Evolutionary conservation across 2,888 invertebrate species (phyloP).

Genomic region (Smittia sp.): DNA sequence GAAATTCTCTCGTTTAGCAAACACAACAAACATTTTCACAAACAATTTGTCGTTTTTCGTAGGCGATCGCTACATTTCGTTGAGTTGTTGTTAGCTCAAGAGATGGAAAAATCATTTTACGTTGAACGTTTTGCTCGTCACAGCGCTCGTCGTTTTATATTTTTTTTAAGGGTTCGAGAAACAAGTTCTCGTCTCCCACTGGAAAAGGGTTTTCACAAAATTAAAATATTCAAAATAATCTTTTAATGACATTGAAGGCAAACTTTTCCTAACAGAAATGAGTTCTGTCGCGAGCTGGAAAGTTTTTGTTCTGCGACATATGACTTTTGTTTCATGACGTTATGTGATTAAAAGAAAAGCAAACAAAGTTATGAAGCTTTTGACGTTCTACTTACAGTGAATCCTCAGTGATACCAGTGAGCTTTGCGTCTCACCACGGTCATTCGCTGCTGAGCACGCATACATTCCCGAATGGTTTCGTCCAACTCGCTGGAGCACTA

Average conservation of each 20-base stretch:
- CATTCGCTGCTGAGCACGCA: slow-evolving; percentile 79
- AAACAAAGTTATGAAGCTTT: background rate
- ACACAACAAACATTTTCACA: slow-evolving; percentile 19
- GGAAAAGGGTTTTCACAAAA: no score
- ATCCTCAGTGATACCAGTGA: slow-evolving; percentile 73
- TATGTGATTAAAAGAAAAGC: background rate
- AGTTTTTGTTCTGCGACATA: background rate
- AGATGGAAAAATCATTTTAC: no score
- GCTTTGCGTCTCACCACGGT: slow-evolving; percentile 77
- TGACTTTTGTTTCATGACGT: background rate
- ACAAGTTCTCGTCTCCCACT: no score
- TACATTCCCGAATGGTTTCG: slow-evolving; percentile 80
- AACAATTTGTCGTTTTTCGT: background rate
- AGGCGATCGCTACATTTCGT: no score
- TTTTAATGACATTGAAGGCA: no score
- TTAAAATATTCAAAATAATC: no score
- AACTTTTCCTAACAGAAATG: background rate
- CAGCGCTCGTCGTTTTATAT: no score
- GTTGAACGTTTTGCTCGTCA: no score
- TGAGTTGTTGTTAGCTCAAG: no score
- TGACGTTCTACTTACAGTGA: slow-evolving; percentile 75
- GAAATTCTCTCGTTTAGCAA: background rate
- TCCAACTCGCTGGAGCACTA: slow-evolving; percentile 81
- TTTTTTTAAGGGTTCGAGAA: no score
- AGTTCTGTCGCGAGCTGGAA: background rate